These are phyloP conservation scores for Dendrolimus pini DNA, from an alignment of 2,888 invertebrate species.

Conservation along the genomic window DNA sequence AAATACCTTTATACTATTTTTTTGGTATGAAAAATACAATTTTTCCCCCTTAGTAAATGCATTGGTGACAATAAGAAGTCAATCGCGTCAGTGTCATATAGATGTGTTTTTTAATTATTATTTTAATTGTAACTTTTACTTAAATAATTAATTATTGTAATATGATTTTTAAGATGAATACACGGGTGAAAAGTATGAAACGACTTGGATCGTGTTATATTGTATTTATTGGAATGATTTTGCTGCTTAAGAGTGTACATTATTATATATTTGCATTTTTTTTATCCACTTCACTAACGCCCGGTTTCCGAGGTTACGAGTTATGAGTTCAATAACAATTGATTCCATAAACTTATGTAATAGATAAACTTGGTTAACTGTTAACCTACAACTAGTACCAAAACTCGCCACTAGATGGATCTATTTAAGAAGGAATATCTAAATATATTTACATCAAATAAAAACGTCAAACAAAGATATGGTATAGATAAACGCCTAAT, in stretches of 20 bases:
- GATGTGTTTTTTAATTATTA: slow-evolving; percentile 27
- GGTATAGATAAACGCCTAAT: no score
- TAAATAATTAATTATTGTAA: slow-evolving; percentile 23
- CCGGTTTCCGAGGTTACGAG: no score
- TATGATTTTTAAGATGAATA: slow-evolving; percentile 22
- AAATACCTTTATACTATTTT: slow-evolving; percentile 1
- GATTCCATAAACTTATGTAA: no score
- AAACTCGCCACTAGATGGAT: no score
- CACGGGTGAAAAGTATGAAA: slow-evolving; percentile 29
- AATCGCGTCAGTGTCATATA: slow-evolving; percentile 56
- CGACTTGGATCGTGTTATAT: slow-evolving; percentile 18
- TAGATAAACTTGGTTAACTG: no score
- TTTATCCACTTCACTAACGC: no score
- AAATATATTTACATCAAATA: no score
- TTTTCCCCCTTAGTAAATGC: slow-evolving; percentile 12
- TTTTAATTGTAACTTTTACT: slow-evolving; percentile 3
- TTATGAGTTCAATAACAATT: no score
- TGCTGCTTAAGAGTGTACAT: not conserved
- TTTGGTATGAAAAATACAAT: slow-evolving; percentile 10
- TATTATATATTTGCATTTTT: not conserved
- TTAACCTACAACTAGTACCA: no score
- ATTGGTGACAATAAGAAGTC: slow-evolving; percentile 50
- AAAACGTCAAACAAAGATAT: no score
- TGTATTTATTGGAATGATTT: not conserved
- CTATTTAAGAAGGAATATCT: no score